These are phyloP conservation scores for Leptatherina wallacei DNA, from an alignment of 2,797 vertebrate species.

Conservation along the genomic window DNA sequence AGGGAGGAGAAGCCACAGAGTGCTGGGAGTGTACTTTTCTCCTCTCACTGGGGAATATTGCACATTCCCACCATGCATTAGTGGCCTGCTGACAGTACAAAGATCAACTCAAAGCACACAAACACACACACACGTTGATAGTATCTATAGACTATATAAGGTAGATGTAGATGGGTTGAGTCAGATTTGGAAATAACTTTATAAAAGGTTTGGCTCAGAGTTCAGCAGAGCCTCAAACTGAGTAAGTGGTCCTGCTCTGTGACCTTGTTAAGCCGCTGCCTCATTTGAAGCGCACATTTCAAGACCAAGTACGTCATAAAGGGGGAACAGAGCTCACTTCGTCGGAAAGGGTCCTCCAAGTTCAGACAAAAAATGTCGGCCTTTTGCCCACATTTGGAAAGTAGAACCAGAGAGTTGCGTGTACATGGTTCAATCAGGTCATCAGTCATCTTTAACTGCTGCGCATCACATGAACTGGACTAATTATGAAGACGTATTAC, in stretches of 20 bases:
- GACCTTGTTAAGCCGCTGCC: background rate
- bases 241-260: background rate
- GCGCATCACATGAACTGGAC: background rate
- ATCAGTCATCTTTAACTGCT: slow-evolving; percentile 1
- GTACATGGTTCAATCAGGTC: slow-evolving; percentile 9
- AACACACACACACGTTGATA: slow-evolving; percentile 10
- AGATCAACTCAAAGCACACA: slow-evolving; percentile 18
- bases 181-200: background rate
- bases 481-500: background rate
- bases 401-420: background rate
- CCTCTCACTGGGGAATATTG: slow-evolving; percentile 69
- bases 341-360: slow-evolving; percentile 16
- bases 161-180: slow-evolving; percentile 16
- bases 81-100: slow-evolving; percentile 49
- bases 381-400: slow-evolving; percentile 25
- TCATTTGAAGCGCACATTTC: slow-evolving; percentile 27
- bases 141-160: background rate
- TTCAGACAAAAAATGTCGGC: slow-evolving; percentile 10
- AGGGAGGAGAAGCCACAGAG: slow-evolving; percentile 56
- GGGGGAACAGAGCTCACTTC: slow-evolving; percentile 10
- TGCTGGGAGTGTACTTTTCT: slow-evolving; percentile 64
- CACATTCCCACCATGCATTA: slow-evolving; percentile 61
- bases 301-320: slow-evolving; percentile 33
- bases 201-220: slow-evolving; percentile 2
- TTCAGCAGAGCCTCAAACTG: background rate